Evolutionary conservation across 2,797 vertebrate species (phyloP).

Genomic region (Micropoecilia bifurca): DNA sequence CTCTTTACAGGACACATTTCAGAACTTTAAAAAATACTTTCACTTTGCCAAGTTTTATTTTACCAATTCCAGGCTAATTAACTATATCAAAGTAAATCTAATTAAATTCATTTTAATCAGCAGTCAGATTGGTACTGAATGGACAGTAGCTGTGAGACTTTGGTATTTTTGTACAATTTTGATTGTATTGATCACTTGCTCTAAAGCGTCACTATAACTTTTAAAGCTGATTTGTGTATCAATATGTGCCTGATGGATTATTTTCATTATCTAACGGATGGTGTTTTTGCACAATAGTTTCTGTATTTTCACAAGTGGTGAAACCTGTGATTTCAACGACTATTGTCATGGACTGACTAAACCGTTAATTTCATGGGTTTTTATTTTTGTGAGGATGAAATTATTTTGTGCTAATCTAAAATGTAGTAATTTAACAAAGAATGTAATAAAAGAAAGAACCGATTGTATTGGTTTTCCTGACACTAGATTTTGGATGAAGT

Average conservation of each 20-base stretch:
- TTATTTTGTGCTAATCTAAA: slow-evolving; percentile 24
- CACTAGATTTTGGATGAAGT: not conserved
- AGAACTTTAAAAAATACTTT: not conserved
- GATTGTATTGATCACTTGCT: not conserved
- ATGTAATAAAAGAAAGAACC: slow-evolving; percentile 35
- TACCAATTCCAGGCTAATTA: no score
- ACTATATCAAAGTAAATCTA: not conserved
- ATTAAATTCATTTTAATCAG: not conserved
- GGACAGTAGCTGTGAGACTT: not conserved
- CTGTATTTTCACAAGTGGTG: slow-evolving; percentile 9
- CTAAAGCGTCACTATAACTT: slow-evolving; percentile 18
- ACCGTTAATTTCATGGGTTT: not conserved
- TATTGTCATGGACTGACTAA: not conserved
- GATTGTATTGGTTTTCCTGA: slow-evolving; percentile 12
- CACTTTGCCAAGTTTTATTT: not conserved
- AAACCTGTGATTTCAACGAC: slow-evolving; percentile 18
- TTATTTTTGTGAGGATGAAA: not conserved
- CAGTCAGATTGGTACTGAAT: slow-evolving; percentile 1
- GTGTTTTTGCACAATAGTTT: slow-evolving; percentile 14
- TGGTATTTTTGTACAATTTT: not conserved
- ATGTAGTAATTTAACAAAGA: slow-evolving; percentile 31
- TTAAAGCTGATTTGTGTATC: slow-evolving; percentile 17
- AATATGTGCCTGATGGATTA: slow-evolving; percentile 45
- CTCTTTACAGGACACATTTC: slow-evolving; percentile 30
- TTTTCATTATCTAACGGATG: slow-evolving; percentile 13